Conservation (phyloP, 2,113 vertebrate species). For the Camarhynchus parvulus region DNA sequence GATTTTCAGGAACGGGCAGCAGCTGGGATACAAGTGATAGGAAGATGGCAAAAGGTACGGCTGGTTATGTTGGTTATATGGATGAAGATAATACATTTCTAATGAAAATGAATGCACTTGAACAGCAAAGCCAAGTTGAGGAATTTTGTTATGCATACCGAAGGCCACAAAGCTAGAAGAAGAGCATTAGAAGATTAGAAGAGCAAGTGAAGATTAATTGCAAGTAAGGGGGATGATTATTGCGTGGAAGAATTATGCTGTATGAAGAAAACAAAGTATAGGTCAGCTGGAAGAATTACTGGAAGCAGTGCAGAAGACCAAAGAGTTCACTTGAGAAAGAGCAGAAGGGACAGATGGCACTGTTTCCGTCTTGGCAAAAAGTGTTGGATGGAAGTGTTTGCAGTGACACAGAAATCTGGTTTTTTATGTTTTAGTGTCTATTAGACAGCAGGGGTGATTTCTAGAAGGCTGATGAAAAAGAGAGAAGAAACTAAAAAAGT, state of each 20-base stretch:
- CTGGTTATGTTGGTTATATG: background rate
- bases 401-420: background rate
- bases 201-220: background rate
- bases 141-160: background rate
- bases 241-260: background rate
- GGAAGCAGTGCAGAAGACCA: background rate
- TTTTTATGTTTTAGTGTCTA: background rate
- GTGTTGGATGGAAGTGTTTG: background rate
- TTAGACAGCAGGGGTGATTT: background rate
- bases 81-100: background rate
- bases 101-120: background rate
- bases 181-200: background rate
- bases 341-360: background rate
- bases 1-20: background rate
- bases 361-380: background rate
- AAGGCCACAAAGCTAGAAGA: background rate
- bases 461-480: background rate
- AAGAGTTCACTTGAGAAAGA: background rate
- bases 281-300: background rate
- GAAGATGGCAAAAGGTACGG: background rate
- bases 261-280: background rate
- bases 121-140: background rate
- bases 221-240: background rate
- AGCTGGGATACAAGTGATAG: background rate
- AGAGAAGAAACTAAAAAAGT: background rate